Percentiles rank a stretch among this genome's conserved stretches.
phyloP scores from a whole-genome alignment of 2,888 invertebrate species.

The Drosophila suboccidentalis region DNA sequence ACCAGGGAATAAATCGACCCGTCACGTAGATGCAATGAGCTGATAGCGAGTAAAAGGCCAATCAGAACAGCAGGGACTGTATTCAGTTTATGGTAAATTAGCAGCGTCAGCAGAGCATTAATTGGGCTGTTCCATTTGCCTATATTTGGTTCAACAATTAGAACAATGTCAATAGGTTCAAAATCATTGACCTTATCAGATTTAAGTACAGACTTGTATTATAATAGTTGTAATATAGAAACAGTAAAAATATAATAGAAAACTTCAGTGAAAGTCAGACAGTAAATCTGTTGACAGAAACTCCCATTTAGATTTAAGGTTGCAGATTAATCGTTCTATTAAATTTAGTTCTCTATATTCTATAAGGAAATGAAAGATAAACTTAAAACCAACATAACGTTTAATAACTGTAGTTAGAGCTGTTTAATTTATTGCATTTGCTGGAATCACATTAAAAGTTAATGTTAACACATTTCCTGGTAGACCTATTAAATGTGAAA shows the following conservation, averaged over 20 bases:
- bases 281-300: not conserved
- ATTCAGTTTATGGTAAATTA: conserved; percentile 24
- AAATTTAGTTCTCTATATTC: not conserved
- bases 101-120: conserved; percentile 20
- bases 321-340: too few relatives aligned
- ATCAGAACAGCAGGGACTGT: not conserved
- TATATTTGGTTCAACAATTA: conserved; percentile 13
- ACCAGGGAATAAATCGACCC: conserved; percentile 9
- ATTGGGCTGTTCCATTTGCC: conserved; percentile 27
- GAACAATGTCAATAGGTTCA: conserved; percentile 16
- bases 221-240: not conserved
- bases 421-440: not conserved
- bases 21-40: conserved; percentile 18
- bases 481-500: conserved; percentile 23
- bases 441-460: not conserved
- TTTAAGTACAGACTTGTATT: conserved; percentile 14
- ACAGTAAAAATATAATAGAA: not conserved
- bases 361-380: not conserved
- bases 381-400: not conserved
- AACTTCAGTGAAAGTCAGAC: not conserved
- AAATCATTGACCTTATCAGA: conserved; percentile 8
- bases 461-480: not conserved
- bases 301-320: too few relatives aligned
- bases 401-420: not conserved
- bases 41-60: conserved; percentile 1